Conservation (phyloP, 2,888 invertebrate genomes). For the Luffia ferchaultella region DNA sequence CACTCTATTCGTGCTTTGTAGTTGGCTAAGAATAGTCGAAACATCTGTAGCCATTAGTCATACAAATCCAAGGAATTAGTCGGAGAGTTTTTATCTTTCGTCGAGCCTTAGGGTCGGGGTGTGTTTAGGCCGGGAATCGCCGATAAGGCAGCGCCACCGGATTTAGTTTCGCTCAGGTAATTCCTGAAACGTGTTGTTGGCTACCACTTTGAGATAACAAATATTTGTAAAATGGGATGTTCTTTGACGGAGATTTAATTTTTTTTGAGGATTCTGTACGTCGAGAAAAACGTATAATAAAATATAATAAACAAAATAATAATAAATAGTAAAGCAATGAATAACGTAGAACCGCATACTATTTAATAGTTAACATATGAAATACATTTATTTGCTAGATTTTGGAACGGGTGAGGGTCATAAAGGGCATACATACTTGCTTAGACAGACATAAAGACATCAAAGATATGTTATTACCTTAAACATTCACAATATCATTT, state of each 20-base stretch:
- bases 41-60: slow-evolving; percentile 52
- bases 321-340: too few species aligned
- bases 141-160: slow-evolving; percentile 12
- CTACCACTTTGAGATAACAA: slow-evolving; percentile 14
- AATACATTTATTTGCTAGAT: too few species aligned
- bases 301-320: too few species aligned
- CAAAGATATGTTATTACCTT: too few species aligned
- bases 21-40: slow-evolving; percentile 15
- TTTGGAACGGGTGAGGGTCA: too few species aligned
- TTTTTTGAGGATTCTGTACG: background rate
- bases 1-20: slow-evolving; percentile 2
- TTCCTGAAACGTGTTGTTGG: slow-evolving; percentile 31
- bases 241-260: background rate
- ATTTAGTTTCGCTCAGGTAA: slow-evolving; percentile 27
- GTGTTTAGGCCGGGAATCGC: slow-evolving; percentile 12
- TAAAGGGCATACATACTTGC: too few species aligned
- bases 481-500: too few species aligned
- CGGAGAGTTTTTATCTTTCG: slow-evolving; percentile 22
- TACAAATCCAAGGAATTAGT: slow-evolving; percentile 34
- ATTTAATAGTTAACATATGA: too few species aligned
- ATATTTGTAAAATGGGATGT: background rate
- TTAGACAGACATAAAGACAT: too few species aligned
- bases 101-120: slow-evolving; percentile 9
- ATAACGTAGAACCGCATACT: too few species aligned
- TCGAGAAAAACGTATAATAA: too few species aligned